Evolutionary conservation across 2,888 invertebrate genomes (phyloP), one percentile per base, ranked within the genome.

Genomic region (Hypsopygia costalis): DNA sequence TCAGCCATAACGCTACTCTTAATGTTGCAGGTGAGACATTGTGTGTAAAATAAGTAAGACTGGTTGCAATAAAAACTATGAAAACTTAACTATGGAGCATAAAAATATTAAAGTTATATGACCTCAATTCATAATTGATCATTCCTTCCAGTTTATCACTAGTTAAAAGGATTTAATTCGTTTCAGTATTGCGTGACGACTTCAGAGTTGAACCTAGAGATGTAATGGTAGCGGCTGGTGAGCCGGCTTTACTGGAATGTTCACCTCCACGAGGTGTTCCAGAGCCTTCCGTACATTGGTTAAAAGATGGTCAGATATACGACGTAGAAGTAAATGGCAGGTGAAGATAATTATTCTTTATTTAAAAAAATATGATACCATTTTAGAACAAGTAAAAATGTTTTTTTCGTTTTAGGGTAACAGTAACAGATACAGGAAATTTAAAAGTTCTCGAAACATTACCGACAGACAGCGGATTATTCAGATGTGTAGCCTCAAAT

Each of bases 221-320:
- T 78, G 95, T 96, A 35, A 93, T 97, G 60, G 97, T 97, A 47
- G 97, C 98, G 11, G 94, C 97, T 39, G 98, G 98, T 33, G 97
- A 97, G 79, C 95, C 95, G 40, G 97, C 97, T 11, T 85, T 96
- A 29, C 89, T 99, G 55, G 97, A 97, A 87, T 99, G 99, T 87
- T 93, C 94, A 47, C 96, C 98, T 50, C 99, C 99, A 20, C 93
- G 94, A 75, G 99, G 99, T 40, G 94, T 97, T 79, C 99, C 99
- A 1, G 97, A 98, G 72, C 98, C 99, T 12, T 93, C 93, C 30
- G 92, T 99, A 39, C 91, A 94, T 62, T 99, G 99, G 99, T 92
- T 94, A 66, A 97, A 96, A 86, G 92, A 93, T 67, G 92, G 91
- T 34, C 90, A 91, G 55, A 64, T 76, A 33, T 90, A 92, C 58